Evolutionary conservation across 2,888 invertebrate species (phyloP).

Genomic region (Lordiphosa fenestrarum): DNA sequence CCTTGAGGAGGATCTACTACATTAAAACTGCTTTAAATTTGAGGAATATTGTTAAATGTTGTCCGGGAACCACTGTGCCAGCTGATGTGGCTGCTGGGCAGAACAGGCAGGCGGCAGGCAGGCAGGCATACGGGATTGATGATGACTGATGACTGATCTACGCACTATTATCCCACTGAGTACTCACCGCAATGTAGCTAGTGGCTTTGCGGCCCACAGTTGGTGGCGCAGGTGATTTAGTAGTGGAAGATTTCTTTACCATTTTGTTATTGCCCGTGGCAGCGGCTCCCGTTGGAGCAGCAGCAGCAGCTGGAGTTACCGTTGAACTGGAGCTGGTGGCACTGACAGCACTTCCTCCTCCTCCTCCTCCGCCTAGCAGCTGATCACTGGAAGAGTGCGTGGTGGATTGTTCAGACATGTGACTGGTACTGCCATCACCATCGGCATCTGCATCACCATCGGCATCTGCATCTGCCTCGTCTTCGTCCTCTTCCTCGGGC

Average conservation of each 20-base stretch:
- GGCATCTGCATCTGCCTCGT: slow-evolving; percentile 66
- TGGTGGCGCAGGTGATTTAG: slow-evolving; percentile 81
- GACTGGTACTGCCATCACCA: slow-evolving; percentile 76
- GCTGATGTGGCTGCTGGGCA: slow-evolving; percentile 7
- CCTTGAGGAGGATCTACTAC: no score
- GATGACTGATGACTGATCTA: slow-evolving; percentile 35
- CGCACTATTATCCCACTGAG: slow-evolving; percentile 68
- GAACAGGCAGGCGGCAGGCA: slow-evolving; percentile 21
- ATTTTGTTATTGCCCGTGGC: slow-evolving; percentile 46
- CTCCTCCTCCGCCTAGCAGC: slow-evolving; percentile 9
- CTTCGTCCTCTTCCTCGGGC: slow-evolving; percentile 70
- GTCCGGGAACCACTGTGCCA: slow-evolving; percentile 7
- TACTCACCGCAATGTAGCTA: slow-evolving; percentile 83
- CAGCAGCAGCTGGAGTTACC: slow-evolving; percentile 34
- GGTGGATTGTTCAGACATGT: slow-evolving; percentile 62
- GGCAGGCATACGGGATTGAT: slow-evolving; percentile 32
- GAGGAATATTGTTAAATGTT: no score
- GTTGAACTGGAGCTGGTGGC: slow-evolving; percentile 19
- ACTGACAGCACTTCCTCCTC: slow-evolving; percentile 2
- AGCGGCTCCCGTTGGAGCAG: slow-evolving; percentile 28
- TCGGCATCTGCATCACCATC: slow-evolving; percentile 55
- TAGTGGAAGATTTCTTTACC: slow-evolving; percentile 77
- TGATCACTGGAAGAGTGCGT: slow-evolving; percentile 51
- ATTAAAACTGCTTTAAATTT: no score
- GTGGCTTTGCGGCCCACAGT: slow-evolving; percentile 83